Evolutionary conservation across 2,797 vertebrate genomes (phyloP).

Genomic region (Tenualosa ilisha): DNA sequence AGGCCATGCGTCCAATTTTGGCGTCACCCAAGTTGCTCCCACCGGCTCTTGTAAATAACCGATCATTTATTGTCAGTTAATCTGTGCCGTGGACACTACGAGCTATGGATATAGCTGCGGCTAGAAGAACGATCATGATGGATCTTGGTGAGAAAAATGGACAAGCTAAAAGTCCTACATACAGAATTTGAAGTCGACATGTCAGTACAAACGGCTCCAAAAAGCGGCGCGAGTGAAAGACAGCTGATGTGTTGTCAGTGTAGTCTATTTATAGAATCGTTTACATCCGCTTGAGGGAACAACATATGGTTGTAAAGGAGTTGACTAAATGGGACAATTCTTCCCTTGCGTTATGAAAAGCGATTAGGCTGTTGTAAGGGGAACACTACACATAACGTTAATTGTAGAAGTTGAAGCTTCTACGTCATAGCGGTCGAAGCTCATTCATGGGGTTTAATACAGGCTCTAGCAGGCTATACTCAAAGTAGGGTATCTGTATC

Average conservation of each 20-base stretch:
- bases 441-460: not conserved
- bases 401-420: too few relatives aligned
- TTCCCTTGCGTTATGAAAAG: too few relatives aligned
- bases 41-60: not conserved
- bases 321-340: too few relatives aligned
- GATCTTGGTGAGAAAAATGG: not conserved
- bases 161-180: not conserved
- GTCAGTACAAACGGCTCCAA: too few relatives aligned
- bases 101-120: not conserved
- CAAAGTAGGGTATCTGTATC: too few relatives aligned
- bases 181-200: not conserved
- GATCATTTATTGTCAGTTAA: not conserved
- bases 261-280: not conserved
- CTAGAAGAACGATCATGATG: not conserved
- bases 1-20: not conserved
- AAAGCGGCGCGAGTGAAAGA: not conserved
- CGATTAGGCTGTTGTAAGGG: too few relatives aligned
- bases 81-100: not conserved
- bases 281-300: not conserved
- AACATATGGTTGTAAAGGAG: not conserved
- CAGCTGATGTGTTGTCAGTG: not conserved
- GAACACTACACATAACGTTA: too few relatives aligned
- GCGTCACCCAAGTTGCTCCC: not conserved
- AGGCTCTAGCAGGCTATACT: too few relatives aligned
- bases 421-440: not conserved